phyloP scores from a whole-genome alignment of 1,140 invertebrate genomes.

The Drosophila nebulosa region DNA sequence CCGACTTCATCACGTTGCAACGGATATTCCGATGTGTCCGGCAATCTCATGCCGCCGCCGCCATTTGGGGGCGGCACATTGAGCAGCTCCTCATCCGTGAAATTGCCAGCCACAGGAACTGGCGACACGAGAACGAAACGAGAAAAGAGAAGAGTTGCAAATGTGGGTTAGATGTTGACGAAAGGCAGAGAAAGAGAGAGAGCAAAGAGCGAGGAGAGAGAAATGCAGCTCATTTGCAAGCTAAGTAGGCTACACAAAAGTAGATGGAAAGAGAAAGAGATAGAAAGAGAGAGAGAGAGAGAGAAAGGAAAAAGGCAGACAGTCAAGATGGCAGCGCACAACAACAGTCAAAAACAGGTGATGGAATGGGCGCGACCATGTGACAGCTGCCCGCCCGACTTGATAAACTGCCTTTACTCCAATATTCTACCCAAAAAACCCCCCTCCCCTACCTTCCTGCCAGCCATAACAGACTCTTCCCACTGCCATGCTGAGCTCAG shows the following conservation, averaged over 20 bases:
- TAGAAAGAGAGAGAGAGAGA: slow-evolving; percentile 5
- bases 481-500: neutral
- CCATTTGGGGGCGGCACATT: slow-evolving; percentile 52
- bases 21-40: slow-evolving; percentile 84
- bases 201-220: neutral
- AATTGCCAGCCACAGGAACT: slow-evolving; percentile 87
- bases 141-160: slow-evolving; percentile 15
- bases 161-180: slow-evolving; percentile 25
- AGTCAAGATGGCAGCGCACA: slow-evolving; percentile 4
- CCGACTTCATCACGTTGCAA: slow-evolving; percentile 87
- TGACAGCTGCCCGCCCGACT: slow-evolving; percentile 55
- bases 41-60: slow-evolving; percentile 45
- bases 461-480: neutral
- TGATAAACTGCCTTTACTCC: slow-evolving; percentile 48
- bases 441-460: neutral
- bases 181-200: neutral
- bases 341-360: neutral
- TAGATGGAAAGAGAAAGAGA: slow-evolving; percentile 10
- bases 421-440: neutral
- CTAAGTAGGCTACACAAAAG: slow-evolving; percentile 36
- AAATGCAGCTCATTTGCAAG: slow-evolving; percentile 27
- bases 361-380: neutral
- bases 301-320: slow-evolving; percentile 17
- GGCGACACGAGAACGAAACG: slow-evolving; percentile 40
- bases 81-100: slow-evolving; percentile 84